Evolutionary conservation across 2,888 invertebrate species (phyloP), one percentile per base, ranked within the genome.

Genomic region (Philereme vetulata): DNA sequence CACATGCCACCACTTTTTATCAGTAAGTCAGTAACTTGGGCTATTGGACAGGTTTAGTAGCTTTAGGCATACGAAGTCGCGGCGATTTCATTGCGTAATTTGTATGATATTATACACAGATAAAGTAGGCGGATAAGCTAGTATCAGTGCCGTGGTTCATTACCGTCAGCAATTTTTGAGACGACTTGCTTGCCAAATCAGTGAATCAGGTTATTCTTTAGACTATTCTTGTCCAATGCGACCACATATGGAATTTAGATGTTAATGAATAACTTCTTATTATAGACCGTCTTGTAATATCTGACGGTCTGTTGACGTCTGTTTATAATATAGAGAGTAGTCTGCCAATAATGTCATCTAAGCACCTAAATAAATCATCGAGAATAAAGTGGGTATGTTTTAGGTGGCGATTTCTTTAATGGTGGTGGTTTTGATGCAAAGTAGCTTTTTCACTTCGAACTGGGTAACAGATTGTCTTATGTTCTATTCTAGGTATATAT

Each of bases 121-220:
- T 4, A 5, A 21, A 44, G 44, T 21, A 7, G 21, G 7, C 5
- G 44, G 7, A 7, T n/a, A 33, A 47, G n/a, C 9, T 10, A 10
- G 33, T 10, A 33, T 10, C 5, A 11, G 36, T 36, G 68, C 74
- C 74, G 71, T 77, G 77, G 75, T 74, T 78, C 81, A 80, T 81
- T 81, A 80, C 78, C 75, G 77, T 69, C 76, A 68, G 72, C 73
- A 68, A 71, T 71, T 81, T 80, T 78, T 79, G 78, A 78, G 74
- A 74, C 69, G 62, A 71, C 70, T 71, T 76, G 70, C 71, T 82
- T 86, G 90, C 90, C 90, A 90, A 88, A 83, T 78, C 73, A 72
- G 76, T 90, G 88, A 88, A 72, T 88, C 89, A 86, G 76, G 66
- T 54, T 76, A 38, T 38, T 21, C 71, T 72, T 77, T 68, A 60